Conservation (phyloP, 1,140 invertebrate genomes). For the honey bee (Apis mellifera) region DNA sequence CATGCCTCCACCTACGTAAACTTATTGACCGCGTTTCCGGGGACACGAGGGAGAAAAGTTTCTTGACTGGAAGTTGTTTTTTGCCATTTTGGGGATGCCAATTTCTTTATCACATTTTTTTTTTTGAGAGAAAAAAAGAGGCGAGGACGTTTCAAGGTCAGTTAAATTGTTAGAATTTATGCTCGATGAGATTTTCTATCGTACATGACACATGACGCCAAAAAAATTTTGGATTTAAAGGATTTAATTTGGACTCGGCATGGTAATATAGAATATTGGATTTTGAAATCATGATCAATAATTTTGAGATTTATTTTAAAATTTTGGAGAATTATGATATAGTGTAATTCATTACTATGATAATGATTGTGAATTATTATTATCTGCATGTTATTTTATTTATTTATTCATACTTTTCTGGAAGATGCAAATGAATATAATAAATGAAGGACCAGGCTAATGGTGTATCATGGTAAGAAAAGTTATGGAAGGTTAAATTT, state of each 20-base stretch:
- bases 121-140: neutral
- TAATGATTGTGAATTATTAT: neutral
- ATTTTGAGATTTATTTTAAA: no score
- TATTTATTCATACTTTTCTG: neutral
- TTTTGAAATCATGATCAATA: no score
- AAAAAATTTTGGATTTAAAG: no score
- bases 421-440: neutral
- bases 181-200: no score
- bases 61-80: constrained; percentile 1
- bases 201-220: no score
- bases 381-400: neutral
- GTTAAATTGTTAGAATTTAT: no score
- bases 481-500: constrained; percentile 18
- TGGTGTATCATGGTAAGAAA: neutral
- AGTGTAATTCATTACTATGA: no score
- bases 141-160: neutral
- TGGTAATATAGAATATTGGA: no score
- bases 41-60: constrained; percentile 8
- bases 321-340: no score
- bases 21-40: constrained; percentile 33
- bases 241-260: no score
- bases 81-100: neutral
- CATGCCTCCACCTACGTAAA: neutral
- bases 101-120: neutral
- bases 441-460: neutral